Conservation (phyloP, 2,113 vertebrate species). For the Calyptomena viridis region DNA sequence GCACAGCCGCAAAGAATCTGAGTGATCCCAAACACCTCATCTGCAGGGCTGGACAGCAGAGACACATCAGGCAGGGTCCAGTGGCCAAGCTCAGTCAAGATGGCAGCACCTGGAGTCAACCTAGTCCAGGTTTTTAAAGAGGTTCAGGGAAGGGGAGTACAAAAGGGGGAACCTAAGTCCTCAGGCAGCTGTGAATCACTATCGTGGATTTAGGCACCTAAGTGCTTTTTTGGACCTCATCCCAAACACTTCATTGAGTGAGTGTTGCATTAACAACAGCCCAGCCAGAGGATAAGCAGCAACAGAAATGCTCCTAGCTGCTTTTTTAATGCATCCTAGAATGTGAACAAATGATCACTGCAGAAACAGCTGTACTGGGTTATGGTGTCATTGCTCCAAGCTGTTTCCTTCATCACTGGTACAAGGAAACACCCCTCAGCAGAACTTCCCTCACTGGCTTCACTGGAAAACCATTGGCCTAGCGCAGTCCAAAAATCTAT, state of each 20-base stretch:
- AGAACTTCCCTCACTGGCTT: neutral
- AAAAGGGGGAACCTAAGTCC: neutral
- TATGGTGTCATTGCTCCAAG: neutral
- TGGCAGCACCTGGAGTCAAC: neutral
- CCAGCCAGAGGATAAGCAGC: conserved; percentile 18
- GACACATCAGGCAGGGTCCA: neutral
- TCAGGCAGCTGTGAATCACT: conserved; percentile 30
- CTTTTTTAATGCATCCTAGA: neutral
- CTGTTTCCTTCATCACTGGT: neutral
- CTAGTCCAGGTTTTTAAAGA: neutral
- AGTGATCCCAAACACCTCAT: neutral
- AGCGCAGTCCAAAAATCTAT: neutral
- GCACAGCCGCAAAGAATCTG: neutral
- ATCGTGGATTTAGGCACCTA: conserved; percentile 46
- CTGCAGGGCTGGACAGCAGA: neutral
- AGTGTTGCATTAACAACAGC: conserved; percentile 37
- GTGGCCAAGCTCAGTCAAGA: neutral
- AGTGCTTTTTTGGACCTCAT: conserved; percentile 44
- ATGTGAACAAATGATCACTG: conserved; percentile 3
- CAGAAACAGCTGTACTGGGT: conserved; percentile 31
- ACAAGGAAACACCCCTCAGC: neutral
- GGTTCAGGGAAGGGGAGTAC: neutral
- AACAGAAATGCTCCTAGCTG: conserved; percentile 28
- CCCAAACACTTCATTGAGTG: conserved; percentile 59
- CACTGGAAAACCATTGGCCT: neutral